Evolutionary conservation across 2,797 vertebrate species (phyloP).

Genomic region (Pseudocheirus occidentalis): DNA sequence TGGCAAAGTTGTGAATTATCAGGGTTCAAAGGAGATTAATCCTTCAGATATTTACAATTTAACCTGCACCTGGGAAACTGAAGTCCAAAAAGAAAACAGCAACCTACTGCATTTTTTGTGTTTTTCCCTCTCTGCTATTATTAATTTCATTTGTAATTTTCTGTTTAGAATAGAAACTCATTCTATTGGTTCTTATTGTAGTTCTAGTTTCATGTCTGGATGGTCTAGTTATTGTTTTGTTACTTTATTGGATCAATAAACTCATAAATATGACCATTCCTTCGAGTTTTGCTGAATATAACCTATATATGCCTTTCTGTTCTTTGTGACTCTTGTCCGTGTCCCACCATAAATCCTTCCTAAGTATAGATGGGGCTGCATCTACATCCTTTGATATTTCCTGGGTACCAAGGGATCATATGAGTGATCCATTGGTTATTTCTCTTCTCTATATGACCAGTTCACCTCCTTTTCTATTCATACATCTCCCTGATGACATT

Average conservation of each 20-base stretch:
- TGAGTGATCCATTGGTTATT: not conserved
- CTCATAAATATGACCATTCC: not conserved
- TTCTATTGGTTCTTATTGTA: not conserved
- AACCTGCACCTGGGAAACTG: no score
- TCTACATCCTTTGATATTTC: not conserved
- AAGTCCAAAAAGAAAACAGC: no score
- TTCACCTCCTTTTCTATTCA: not conserved
- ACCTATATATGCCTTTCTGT: not conserved
- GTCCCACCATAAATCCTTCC: not conserved
- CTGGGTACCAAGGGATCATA: not conserved
- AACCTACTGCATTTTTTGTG: not conserved
- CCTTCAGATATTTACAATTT: no score
- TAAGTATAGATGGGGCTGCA: not conserved
- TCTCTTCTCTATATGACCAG: not conserved
- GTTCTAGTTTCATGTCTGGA: not conserved
- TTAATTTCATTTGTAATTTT: not conserved
- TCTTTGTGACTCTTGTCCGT: not conserved
- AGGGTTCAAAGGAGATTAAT: no score
- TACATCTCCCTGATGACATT: not conserved
- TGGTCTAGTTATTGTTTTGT: not conserved
- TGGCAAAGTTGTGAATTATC: no score
- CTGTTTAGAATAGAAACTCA: not conserved
- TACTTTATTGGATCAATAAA: not conserved
- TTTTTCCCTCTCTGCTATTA: not conserved
- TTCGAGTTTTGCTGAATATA: not conserved